A percentile compares a stretch with the other conserved stretches of the same genome.
These are phyloP conservation scores for Spisula subtruncata DNA, from an alignment of 2,888 invertebrate genomes.

Conservation along the genomic window DNA sequence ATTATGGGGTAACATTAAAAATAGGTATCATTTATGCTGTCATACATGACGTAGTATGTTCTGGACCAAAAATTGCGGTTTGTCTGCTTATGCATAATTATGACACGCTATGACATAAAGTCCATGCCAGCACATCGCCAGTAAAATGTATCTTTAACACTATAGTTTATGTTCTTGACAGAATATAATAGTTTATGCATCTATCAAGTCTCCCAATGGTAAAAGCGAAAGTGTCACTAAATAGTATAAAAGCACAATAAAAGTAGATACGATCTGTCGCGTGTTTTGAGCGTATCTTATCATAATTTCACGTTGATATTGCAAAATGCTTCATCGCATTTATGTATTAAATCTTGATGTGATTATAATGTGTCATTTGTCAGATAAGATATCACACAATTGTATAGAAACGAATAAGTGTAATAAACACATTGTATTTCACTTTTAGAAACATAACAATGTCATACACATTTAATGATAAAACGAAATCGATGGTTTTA, in stretches of 20 bases:
- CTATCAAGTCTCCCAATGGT: background rate
- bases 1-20: too few species aligned
- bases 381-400: background rate
- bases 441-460: background rate
- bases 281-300: background rate
- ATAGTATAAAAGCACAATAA: background rate
- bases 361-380: constrained; percentile 2
- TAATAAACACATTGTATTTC: background rate
- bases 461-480: background rate
- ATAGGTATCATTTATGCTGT: too few species aligned
- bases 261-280: background rate
- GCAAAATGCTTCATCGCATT: background rate
- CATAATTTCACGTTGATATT: background rate
- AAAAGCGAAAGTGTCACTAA: background rate
- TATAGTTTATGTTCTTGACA: background rate
- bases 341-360: constrained; percentile 8
- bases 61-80: too few species aligned
- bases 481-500: background rate
- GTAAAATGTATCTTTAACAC: background rate
- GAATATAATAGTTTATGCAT: background rate
- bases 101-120: too few species aligned
- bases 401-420: background rate
- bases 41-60: too few species aligned
- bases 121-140: background rate
- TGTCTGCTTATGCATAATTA: too few species aligned